phyloP scores from a whole-genome alignment of 2,113 vertebrate species.

The Perca schrenkii region DNA sequence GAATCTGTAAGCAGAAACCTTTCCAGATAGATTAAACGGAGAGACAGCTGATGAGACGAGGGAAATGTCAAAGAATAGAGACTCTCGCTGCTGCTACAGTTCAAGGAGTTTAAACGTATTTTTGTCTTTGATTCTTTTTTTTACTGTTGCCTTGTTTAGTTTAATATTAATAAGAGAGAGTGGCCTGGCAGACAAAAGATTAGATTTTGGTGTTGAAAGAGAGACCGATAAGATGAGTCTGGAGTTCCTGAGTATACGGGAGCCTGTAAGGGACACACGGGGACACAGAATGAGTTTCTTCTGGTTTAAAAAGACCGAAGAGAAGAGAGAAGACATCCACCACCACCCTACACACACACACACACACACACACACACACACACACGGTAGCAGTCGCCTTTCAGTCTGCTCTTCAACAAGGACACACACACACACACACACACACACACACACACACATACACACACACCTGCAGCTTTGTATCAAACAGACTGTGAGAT shows the following conservation, averaged over 20 bases:
- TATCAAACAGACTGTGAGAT: constrained; percentile 8
- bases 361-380: neutral
- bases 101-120: neutral
- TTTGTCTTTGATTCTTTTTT: neutral
- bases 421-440: neutral
- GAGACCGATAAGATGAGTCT: no score
- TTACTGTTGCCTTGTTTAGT: no score
- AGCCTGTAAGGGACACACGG: neutral
- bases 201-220: no score
- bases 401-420: no score
- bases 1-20: constrained; percentile 15
- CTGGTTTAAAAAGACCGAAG: neutral
- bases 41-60: neutral
- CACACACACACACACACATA: constrained; percentile 1
- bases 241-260: neutral
- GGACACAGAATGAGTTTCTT: neutral
- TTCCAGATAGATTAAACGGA: constrained; percentile 16
- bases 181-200: neutral
- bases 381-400: neutral
- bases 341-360: no score
- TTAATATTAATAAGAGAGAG: no score
- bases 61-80: neutral
- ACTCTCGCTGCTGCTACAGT: neutral
- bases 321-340: neutral
- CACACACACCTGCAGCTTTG: constrained; percentile 21